Percentiles rank a stretch among this genome's conserved stretches.
These are phyloP conservation scores for Azemiops feae DNA, from an alignment of 2,113 vertebrate species.

Conservation along the genomic window DNA sequence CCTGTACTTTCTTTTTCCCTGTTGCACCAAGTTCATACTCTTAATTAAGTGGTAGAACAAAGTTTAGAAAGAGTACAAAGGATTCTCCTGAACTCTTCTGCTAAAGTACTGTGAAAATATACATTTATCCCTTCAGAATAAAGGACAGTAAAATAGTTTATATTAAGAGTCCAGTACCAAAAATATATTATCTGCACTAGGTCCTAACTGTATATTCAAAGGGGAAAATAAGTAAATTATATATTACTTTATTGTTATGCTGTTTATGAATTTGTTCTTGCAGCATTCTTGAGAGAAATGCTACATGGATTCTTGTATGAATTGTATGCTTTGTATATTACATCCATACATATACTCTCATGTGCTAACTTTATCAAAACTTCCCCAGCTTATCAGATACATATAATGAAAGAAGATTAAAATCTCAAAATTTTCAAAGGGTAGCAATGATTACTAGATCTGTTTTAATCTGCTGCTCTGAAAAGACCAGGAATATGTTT, in stretches of 20 bases:
- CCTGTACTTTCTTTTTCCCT: too few relatives aligned
- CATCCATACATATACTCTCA: neutral
- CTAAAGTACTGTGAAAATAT: neutral
- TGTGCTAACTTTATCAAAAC: neutral
- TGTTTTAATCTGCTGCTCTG: neutral
- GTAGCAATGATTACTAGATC: neutral
- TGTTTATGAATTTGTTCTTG: neutral
- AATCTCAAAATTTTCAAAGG: neutral
- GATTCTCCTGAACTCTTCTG: neutral
- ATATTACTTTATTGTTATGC: neutral
- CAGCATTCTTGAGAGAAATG: neutral
- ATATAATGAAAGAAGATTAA: neutral
- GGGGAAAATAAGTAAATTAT: too few relatives aligned
- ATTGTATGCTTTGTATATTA: neutral
- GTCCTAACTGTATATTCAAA: too few relatives aligned
- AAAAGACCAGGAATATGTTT: neutral
- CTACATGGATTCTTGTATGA: neutral
- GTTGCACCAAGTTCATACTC: neutral
- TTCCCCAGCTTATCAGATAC: neutral
- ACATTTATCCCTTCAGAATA: neutral
- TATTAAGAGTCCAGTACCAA: neutral
- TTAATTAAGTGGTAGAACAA: neutral
- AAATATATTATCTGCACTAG: neutral
- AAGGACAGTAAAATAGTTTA: neutral
- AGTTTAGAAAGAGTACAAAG: neutral